Base-by-base conservation (phyloP, 2,888 invertebrate species). In the Eurytoma californica region DNA sequence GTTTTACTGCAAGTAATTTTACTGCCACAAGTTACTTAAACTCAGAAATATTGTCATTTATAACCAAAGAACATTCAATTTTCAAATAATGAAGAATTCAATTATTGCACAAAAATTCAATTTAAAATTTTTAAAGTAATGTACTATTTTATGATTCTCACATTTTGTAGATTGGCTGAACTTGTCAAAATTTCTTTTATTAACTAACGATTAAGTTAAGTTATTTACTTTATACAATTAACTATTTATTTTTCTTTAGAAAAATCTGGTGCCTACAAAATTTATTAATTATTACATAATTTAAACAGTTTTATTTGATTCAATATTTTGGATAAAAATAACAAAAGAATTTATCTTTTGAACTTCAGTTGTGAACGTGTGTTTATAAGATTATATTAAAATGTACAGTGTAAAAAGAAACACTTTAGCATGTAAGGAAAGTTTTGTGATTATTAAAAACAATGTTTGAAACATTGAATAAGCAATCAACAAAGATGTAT, bases 351-450 rank as follows among this genome's bases (percentile, higher is more conserved):
- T 30, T n/a, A 30, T 63, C 3, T 39, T 63, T 39, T 63, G 1
- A 47, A 30, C 9, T 9, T 63, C 12, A 7, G 47, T 47, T 12
- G 13, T 58, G 39, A 16, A 39, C 13, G 12, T 16, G 18, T 47
- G 20, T 55, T 39, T 51, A n/a, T 12, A 72, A 77, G 13, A 16
- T 47, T 7, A 24, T 2, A 65, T 55, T 63, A 3, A 49, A 24
- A 16, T 81, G 76, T 79, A 78, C 39, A 81, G 82, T 84, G 83
- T 83, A 74, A 66, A 79, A 82, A 83, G 51, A 78, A 83, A 76
- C 49, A 57, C 24, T 63, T 20, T 77, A 69, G 30, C 53, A 74
- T 65, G 18, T 67, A 80, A 76, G 73, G 49, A 66, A 61, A 14
- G 16, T 69, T 76, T 63, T 72, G 60, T 79, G 24, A 79, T 68